Evolutionary conservation across 92 coral and sea anemone genomes (phyloP).

Genomic region (Siderastrea siderea): DNA sequence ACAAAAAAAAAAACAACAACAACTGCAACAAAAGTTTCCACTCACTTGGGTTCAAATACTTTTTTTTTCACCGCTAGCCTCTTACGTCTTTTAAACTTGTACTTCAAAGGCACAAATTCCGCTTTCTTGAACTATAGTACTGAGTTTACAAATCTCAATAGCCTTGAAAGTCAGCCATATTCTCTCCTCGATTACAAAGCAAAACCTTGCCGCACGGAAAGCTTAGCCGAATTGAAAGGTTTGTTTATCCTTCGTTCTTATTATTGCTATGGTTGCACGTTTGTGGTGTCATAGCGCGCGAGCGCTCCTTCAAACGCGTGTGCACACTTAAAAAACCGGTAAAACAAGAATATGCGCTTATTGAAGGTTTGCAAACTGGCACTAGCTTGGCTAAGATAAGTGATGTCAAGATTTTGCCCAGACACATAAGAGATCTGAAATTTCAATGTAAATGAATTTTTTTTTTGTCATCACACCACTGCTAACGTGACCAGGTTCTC

Average conservation of each 20-base stretch:
- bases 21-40: not conserved
- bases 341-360: not conserved
- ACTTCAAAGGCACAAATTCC: not conserved
- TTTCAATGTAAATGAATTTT: no score
- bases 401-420: no score
- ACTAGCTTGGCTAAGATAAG: no score
- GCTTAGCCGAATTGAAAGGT: not conserved
- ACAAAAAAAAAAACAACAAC: not conserved
- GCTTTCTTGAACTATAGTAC: not conserved
- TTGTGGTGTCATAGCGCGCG: conserved; percentile 41
- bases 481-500: no score
- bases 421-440: no score
- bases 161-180: not conserved
- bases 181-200: not conserved
- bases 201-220: conserved; percentile 1
- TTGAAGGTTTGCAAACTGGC: no score
- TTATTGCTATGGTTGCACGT: conserved; percentile 28
- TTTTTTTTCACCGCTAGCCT: not conserved
- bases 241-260: conserved; percentile 18
- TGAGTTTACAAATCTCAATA: not conserved
- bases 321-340: not conserved
- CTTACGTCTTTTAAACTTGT: not conserved
- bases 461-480: no score
- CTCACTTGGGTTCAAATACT: not conserved
- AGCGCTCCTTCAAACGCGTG: not conserved